Percentiles rank a stretch among this genome's conserved stretches.
These are phyloP conservation scores for Smutsia temminckii DNA, from an alignment of 2,797 vertebrate species.

Conservation along the genomic window DNA sequence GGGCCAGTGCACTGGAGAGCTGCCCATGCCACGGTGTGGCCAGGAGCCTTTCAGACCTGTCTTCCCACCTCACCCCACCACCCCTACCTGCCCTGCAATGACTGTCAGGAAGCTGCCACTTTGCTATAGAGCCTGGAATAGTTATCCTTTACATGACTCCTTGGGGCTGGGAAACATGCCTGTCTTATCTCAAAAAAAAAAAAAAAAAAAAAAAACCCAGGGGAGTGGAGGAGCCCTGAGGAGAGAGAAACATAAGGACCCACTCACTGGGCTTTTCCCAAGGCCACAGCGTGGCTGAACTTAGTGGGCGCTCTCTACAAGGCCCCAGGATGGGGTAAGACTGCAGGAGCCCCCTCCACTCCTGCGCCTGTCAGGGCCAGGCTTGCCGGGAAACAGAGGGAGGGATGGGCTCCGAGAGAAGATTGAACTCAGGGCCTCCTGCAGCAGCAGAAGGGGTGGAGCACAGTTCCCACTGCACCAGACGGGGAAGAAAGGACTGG, in stretches of 20 bases:
- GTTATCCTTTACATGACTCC: not conserved
- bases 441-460: not conserved
- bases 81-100: too few species aligned
- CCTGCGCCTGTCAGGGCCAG: not conserved
- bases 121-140: not conserved
- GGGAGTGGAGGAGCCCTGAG: not conserved
- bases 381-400: not conserved
- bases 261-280: not conserved
- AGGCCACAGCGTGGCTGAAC: not conserved
- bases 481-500: not conserved
- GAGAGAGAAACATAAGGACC: rapidly evolving
- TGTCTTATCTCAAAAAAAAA: not conserved
- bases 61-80: not conserved
- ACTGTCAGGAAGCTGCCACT: not conserved
- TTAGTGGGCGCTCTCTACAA: not conserved
- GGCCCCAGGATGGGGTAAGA: not conserved
- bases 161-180: not conserved
- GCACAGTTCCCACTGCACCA: too few species aligned
- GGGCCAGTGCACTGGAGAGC: not conserved
- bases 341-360: not conserved
- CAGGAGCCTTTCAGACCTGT: not conserved
- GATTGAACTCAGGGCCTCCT: not conserved
- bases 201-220: not conserved
- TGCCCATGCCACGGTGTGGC: not conserved
- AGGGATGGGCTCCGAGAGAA: not conserved